Conservation (phyloP, 2,113 vertebrate species). For the Sturnira hondurensis region DNA sequence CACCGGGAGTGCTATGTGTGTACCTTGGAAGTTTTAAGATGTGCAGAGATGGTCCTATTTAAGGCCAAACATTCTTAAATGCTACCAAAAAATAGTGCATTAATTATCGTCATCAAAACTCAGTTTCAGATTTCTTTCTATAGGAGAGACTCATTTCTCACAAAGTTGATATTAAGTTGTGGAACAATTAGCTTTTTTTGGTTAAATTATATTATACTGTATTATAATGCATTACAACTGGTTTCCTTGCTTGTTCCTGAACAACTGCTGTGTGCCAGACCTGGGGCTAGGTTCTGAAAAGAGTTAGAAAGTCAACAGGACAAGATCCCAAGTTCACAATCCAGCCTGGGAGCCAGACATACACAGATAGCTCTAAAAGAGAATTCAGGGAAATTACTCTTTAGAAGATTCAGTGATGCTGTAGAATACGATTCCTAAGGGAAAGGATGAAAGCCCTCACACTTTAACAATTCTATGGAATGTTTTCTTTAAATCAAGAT, state of each 20-base stretch:
- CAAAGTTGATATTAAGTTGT: background rate
- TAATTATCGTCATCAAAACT: background rate
- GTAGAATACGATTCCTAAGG: conserved; percentile 7
- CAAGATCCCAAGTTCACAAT: background rate
- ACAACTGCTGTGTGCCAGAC: background rate
- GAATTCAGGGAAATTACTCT: conserved; percentile 30
- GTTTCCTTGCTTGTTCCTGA: background rate
- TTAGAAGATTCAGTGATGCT: background rate
- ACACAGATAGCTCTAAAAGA: background rate
- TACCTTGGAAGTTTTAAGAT: conserved; percentile 41
- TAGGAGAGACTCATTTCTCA: background rate
- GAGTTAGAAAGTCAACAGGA: background rate
- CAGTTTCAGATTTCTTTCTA: background rate
- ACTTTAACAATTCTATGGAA: background rate
- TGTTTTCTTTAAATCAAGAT: background rate
- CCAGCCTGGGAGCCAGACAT: background rate
- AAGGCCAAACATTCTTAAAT: conserved; percentile 8
- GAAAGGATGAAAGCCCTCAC: conserved; percentile 14
- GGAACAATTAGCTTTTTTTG: background rate
- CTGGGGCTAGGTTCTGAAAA: background rate
- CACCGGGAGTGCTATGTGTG: conserved; percentile 48
- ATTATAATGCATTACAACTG: background rate
- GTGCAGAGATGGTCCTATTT: conserved; percentile 38
- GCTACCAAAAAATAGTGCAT: background rate
- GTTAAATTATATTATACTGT: background rate